Conservation (phyloP, 2,888 invertebrate genomes). For the Protophormia terraenovae region DNA sequence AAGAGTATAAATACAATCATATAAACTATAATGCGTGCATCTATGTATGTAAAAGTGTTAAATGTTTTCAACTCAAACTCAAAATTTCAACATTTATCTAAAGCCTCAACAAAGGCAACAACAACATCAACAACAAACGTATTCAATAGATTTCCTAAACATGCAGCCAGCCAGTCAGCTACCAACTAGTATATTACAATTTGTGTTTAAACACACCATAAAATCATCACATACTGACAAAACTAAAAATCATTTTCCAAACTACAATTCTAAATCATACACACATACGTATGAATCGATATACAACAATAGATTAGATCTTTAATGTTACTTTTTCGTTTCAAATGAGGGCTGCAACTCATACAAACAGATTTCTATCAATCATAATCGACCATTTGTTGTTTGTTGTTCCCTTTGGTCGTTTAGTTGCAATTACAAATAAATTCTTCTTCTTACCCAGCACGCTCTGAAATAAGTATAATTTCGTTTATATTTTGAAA, state of each 20-base stretch:
- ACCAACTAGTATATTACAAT: neutral
- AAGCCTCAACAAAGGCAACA: too few species aligned
- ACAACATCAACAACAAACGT: neutral
- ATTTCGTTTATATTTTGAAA: neutral
- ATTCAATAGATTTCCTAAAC: constrained; percentile 25
- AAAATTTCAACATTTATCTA: too few species aligned
- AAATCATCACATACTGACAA: constrained; percentile 13
- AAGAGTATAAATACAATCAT: neutral
- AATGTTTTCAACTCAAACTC: neutral
- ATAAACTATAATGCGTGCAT: too few species aligned
- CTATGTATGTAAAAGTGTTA: constrained; percentile 19
- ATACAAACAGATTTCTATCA: constrained; percentile 61
- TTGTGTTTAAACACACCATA: neutral
- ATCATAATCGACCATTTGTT: constrained; percentile 56
- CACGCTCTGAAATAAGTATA: neutral
- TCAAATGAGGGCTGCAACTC: constrained; percentile 36
- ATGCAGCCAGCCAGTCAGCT: neutral
- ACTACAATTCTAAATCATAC: constrained; percentile 11
- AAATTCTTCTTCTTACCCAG: neutral
- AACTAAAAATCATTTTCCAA: constrained; percentile 13
- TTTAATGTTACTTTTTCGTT: constrained; percentile 40
- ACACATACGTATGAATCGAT: neutral
- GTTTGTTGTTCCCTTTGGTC: constrained; percentile 37
- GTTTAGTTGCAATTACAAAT: constrained; percentile 53
- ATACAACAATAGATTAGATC: constrained; percentile 21